These are phyloP conservation scores for Indicator maculatus DNA, from an alignment of 2,113 vertebrate genomes.

Conservation along the genomic window DNA sequence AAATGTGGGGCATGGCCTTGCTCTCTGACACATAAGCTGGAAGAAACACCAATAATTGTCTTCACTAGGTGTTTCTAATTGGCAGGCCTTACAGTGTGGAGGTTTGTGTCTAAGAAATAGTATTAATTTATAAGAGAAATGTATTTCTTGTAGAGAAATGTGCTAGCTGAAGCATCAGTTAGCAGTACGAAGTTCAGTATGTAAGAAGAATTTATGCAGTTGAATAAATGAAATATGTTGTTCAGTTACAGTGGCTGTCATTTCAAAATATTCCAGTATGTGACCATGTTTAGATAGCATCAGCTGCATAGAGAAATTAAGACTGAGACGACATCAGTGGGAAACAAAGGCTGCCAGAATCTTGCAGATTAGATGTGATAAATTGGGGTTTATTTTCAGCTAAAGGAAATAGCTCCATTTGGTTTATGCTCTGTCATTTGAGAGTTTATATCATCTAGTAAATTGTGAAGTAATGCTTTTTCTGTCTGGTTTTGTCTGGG, in stretches of 20 bases:
- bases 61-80: neutral
- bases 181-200: neutral
- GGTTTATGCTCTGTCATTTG: neutral
- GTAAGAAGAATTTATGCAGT: neutral
- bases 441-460: neutral
- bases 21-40: neutral
- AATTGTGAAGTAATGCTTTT: neutral
- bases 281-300: neutral
- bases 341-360: neutral
- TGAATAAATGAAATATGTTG: neutral
- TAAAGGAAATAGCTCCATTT: neutral
- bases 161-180: neutral
- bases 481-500: neutral
- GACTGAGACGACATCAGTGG: neutral
- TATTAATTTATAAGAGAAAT: neutral
- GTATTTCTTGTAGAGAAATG: neutral
- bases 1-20: fast-evolving
- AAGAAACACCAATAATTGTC: neutral
- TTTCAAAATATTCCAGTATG: neutral
- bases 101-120: neutral
- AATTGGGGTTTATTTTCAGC: neutral
- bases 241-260: neutral
- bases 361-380: neutral
- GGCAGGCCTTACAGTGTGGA: neutral
- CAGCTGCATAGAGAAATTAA: too few species aligned